phyloP scores from a whole-genome alignment of 2,888 invertebrate genomes.

The Tetrapedia diversipes region DNA sequence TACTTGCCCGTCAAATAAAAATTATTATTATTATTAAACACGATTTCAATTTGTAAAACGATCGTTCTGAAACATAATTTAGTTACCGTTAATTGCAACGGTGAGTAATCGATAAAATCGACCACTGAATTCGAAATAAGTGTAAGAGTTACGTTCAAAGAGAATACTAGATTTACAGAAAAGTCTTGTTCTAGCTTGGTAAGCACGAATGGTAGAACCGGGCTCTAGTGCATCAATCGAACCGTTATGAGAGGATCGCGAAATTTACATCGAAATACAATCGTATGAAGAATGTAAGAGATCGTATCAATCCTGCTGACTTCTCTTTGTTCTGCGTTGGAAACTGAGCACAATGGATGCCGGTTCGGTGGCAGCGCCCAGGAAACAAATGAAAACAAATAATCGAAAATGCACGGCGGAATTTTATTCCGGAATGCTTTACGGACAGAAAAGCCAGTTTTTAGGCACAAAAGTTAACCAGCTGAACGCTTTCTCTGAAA shows the following conservation, averaged over 20 bases:
- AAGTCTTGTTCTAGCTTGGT: no score
- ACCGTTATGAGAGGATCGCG: background rate
- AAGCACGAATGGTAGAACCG: no score
- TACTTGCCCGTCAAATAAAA: no score
- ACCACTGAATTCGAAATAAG: background rate
- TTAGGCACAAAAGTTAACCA: slow-evolving; percentile 11
- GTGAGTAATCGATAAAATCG: background rate
- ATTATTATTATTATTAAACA: no score
- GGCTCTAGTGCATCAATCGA: background rate
- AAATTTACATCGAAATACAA: slow-evolving; percentile 2
- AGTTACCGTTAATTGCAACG: background rate
- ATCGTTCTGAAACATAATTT: no score
- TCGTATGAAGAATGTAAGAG: slow-evolving; percentile 5
- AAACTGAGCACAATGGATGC: slow-evolving; percentile 25
- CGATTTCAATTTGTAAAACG: no score
- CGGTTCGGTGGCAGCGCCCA: background rate
- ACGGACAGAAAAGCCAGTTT: background rate
- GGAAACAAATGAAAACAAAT: slow-evolving; percentile 37
- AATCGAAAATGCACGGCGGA: slow-evolving; percentile 16
- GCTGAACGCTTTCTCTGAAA: background rate
- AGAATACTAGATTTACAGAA: no score
- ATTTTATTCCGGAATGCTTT: slow-evolving; percentile 15
- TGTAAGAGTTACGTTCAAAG: background rate
- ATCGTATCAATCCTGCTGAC: slow-evolving; percentile 12
- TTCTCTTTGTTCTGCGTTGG: slow-evolving; percentile 29